These are phyloP conservation scores for Synanthedon vespiformis DNA, from an alignment of 2,888 invertebrate genomes.

Conservation along the genomic window DNA sequence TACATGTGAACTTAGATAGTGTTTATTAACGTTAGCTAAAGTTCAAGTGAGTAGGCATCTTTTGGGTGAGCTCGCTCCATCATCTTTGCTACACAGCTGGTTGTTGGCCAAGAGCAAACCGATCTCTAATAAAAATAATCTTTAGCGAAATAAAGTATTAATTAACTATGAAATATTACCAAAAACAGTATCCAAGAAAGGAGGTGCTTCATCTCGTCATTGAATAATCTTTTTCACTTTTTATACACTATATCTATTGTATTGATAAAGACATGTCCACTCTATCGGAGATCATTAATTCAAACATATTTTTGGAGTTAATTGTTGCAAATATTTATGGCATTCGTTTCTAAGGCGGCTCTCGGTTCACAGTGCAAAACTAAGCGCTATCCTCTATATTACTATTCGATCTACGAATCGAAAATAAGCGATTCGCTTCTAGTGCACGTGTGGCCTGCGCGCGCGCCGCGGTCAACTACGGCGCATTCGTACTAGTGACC, in stretches of 20 bases:
- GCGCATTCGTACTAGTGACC: slow-evolving; percentile 44
- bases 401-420: slow-evolving; percentile 33
- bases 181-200: slow-evolving; percentile 50
- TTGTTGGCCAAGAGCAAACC: no score
- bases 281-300: slow-evolving; percentile 40
- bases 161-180: slow-evolving; percentile 22
- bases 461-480: slow-evolving; percentile 58
- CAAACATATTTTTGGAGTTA: slow-evolving; percentile 34
- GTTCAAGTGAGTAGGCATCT: no score
- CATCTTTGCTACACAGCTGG: no score
- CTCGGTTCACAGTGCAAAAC: slow-evolving; percentile 44
- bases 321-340: slow-evolving; percentile 1
- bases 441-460: slow-evolving; percentile 63
- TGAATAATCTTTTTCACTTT: slow-evolving; percentile 28
- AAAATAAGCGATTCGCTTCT: slow-evolving; percentile 57
- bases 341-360: slow-evolving; percentile 14
- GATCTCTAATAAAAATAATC: no score
- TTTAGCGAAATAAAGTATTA: no score
- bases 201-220: slow-evolving; percentile 56
- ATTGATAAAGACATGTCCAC: slow-evolving; percentile 65
- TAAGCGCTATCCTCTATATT: slow-evolving; percentile 52
- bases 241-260: slow-evolving; percentile 42
- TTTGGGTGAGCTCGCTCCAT: no score
- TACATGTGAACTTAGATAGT: no score
- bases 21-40: no score